Evolutionary conservation across 37 sponge, comb jelly and placozoan genomes (phyloP).

Genomic region (Sycon ciliatum): DNA sequence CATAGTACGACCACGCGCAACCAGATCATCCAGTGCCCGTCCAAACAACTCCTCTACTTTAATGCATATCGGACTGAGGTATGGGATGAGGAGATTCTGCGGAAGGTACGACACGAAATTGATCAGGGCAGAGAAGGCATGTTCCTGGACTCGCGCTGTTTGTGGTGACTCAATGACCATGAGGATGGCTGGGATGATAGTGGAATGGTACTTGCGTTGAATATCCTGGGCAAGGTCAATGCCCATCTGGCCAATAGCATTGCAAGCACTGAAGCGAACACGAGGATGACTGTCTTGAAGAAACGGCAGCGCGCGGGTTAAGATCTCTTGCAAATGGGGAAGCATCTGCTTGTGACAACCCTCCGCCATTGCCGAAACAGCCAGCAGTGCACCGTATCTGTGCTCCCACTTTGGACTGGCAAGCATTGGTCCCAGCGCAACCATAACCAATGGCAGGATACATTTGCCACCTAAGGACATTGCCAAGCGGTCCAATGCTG

Average conservation of each 20-base stretch:
- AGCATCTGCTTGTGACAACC: constrained; percentile 91
- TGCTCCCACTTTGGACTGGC: constrained; percentile 55
- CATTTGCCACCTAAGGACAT: constrained; percentile 85
- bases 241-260: constrained; percentile 90
- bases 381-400: constrained; percentile 87
- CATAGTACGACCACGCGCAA: not conserved
- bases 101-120: constrained; percentile 91
- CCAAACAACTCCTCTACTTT: constrained; percentile 52
- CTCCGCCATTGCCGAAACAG: constrained; percentile 84
- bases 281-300: constrained; percentile 77
- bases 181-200: not conserved
- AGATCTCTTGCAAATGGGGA: constrained; percentile 62
- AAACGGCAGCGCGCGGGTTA: constrained; percentile 64
- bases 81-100: constrained; percentile 58
- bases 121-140: constrained; percentile 86
- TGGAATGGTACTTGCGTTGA: constrained; percentile 75
- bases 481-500: constrained; percentile 82
- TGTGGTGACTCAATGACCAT: not conserved
- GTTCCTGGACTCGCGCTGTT: constrained; percentile 77
- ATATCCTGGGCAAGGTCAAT: constrained; percentile 77
- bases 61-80: constrained; percentile 53
- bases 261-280: constrained; percentile 89
- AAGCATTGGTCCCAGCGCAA: constrained; percentile 73
- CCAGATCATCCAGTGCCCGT: constrained; percentile 28
- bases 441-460: constrained; percentile 77